Conservation (phyloP, 2,797 vertebrate genomes). For the Leptoclinus maculatus region DNA sequence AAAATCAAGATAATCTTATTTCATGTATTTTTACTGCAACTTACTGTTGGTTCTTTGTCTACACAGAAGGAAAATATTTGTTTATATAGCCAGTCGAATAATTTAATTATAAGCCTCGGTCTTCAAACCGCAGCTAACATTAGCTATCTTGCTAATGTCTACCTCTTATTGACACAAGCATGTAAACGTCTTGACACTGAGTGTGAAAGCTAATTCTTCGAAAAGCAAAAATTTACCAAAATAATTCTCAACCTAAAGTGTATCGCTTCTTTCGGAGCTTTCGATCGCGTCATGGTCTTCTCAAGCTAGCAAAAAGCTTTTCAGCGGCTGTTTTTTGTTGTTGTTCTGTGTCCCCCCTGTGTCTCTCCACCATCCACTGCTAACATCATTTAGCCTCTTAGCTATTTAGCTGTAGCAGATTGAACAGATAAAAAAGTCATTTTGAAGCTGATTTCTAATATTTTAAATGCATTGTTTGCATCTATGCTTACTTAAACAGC, state of each 20-base stretch:
- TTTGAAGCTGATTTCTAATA: not conserved
- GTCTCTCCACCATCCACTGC: not conserved
- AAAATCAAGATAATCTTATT: not conserved
- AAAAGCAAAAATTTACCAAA: not conserved
- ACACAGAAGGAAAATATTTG: not conserved
- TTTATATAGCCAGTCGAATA: not conserved
- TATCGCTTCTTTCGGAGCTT: fast-evolving
- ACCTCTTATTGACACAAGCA: not conserved
- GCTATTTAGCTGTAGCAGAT: not conserved
- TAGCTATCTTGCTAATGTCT: not conserved
- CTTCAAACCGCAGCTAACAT: not conserved
- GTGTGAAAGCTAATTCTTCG: not conserved
- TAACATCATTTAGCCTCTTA: not conserved
- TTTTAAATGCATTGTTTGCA: not conserved
- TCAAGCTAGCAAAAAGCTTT: not conserved
- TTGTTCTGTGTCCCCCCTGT: not conserved
- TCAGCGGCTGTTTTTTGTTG: not conserved
- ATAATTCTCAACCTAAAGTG: not conserved
- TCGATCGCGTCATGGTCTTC: not conserved
- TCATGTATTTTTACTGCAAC: not conserved
- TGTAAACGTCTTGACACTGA: not conserved
- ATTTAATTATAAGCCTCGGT: not conserved
- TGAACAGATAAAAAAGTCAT: not conserved
- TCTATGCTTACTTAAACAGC: not conserved
- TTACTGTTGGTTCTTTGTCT: not conserved